These are phyloP conservation scores for Yoshiicerus persimilis DNA, from an alignment of 1,140 invertebrate species.

Conservation along the genomic window DNA sequence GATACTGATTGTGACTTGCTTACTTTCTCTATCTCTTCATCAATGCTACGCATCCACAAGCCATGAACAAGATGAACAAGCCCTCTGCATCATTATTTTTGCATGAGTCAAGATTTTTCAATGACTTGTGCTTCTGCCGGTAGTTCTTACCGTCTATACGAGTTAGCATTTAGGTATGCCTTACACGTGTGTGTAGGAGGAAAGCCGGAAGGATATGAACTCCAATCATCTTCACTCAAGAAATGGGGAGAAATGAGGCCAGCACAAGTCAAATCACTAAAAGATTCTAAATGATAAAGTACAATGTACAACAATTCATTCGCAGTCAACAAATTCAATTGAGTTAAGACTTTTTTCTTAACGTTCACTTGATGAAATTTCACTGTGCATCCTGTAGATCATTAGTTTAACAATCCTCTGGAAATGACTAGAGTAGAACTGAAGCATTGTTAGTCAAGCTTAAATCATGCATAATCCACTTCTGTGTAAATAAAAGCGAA, in stretches of 20 bases:
- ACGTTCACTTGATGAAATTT: too few species aligned
- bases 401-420: background rate
- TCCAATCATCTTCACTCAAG: background rate
- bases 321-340: background rate
- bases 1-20: background rate
- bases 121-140: background rate
- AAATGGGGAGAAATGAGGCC: background rate
- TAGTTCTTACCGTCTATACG: background rate
- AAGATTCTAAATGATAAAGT: background rate
- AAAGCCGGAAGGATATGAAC: background rate
- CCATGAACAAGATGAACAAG: background rate
- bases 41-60: background rate
- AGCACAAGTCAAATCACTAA: background rate
- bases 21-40: background rate
- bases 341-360: too few species aligned
- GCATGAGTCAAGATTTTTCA: background rate
- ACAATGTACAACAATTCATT: background rate
- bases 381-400: background rate
- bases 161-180: background rate
- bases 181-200: background rate
- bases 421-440: too few species aligned
- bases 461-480: too few species aligned
- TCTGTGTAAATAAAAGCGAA: too few species aligned
- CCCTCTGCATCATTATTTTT: constrained; percentile 2
- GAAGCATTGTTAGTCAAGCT: too few species aligned